Conservation (phyloP, 2,113 vertebrate species). For the Agelaius tricolor region DNA sequence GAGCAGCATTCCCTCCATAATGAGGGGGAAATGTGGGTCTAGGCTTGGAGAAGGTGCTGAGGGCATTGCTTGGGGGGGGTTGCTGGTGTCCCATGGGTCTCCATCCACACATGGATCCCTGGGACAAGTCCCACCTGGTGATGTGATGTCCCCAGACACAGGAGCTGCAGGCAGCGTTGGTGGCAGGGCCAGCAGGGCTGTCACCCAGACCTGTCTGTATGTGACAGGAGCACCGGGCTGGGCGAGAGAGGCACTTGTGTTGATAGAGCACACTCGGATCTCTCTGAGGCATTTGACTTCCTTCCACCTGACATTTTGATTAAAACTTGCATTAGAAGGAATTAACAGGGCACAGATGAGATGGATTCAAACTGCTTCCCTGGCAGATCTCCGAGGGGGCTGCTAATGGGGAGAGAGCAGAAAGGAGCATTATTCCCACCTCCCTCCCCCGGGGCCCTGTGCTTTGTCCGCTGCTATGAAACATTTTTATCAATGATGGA, state of each 20-base stretch:
- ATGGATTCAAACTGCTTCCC: slow-evolving; percentile 62
- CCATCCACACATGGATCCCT: rapidly evolving
- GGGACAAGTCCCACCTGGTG: background rate
- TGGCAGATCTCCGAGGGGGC: slow-evolving; percentile 54
- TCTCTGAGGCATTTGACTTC: slow-evolving; percentile 59
- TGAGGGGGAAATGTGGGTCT: background rate
- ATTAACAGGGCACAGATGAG: slow-evolving; percentile 62
- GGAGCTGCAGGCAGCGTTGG: background rate
- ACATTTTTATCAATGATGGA: slow-evolving; percentile 37
- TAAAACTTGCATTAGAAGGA: slow-evolving; percentile 69
- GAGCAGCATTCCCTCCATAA: background rate
- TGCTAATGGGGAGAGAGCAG: slow-evolving; percentile 57
- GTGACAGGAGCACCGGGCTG: background rate
- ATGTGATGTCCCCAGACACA: background rate
- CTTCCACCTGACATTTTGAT: slow-evolving; percentile 70
- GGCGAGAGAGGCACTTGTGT: background rate
- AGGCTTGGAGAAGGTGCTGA: background rate
- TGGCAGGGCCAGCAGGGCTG: background rate
- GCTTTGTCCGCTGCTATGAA: slow-evolving; percentile 20
- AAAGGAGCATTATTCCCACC: slow-evolving; percentile 26
- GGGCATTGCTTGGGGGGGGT: background rate
- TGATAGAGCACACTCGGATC: background rate
- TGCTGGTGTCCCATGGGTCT: background rate
- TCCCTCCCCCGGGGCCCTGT: background rate
- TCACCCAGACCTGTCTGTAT: background rate